Conservation (phyloP, 1,140 invertebrate genomes). For the Rhopalosiphum maidis region DNA sequence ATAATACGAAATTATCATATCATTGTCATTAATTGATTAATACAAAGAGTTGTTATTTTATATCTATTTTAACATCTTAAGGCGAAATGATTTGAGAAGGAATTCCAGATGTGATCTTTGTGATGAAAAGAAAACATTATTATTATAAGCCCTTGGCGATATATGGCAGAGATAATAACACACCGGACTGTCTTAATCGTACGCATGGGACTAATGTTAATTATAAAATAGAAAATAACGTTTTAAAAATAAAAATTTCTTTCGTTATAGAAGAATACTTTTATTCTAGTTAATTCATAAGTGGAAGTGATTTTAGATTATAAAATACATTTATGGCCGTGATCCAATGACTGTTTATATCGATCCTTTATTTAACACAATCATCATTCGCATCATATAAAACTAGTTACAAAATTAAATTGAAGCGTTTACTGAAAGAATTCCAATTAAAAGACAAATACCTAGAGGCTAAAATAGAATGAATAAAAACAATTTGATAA, state of each 20-base stretch:
- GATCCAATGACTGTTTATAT: neutral
- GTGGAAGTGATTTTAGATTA: neutral
- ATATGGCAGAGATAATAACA: constrained; percentile 25
- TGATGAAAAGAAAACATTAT: neutral
- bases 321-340: neutral
- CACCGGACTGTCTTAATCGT: constrained; percentile 33
- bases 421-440: neutral
- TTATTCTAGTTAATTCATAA: neutral
- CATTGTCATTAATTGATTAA: neutral
- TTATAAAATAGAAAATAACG: neutral
- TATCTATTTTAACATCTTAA: neutral
- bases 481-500: neutral
- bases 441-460: neutral
- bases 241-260: neutral
- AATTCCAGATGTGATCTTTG: neutral
- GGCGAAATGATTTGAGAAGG: neutral
- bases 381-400: neutral
- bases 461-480: neutral
- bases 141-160: constrained; percentile 26
- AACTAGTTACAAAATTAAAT: neutral
- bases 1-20: neutral
- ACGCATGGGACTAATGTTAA: constrained; percentile 16
- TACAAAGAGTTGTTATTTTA: neutral
- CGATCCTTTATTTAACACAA: neutral
- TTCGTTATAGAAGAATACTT: neutral